Percentiles rank a stretch among this genome's conserved stretches.
Evolutionary conservation across 2,888 invertebrate species (phyloP).

Genomic region (Drosophila percnosoma): DNA sequence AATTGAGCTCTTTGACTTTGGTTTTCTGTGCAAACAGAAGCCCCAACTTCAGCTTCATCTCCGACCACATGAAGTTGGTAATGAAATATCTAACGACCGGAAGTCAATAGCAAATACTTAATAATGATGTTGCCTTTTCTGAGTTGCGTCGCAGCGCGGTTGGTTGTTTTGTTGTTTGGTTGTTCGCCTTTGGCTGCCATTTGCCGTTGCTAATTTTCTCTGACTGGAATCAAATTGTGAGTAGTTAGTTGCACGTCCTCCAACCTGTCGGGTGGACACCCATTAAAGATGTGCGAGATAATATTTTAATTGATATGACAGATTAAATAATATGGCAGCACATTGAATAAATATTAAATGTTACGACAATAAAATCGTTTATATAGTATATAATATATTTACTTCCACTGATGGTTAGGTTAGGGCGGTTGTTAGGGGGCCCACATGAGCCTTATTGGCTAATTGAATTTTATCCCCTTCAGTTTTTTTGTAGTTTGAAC

Average conservation of each 20-base stretch:
- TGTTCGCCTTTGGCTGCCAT: slow-evolving; percentile 60
- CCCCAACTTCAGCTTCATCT: slow-evolving; percentile 29
- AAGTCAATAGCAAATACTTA: slow-evolving; percentile 82
- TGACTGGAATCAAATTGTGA: slow-evolving; percentile 39
- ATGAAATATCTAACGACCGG: slow-evolving; percentile 82
- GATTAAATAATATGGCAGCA: neutral
- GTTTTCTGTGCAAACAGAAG: slow-evolving; percentile 23
- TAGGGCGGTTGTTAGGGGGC: neutral
- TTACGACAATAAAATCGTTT: neutral
- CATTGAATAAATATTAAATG: neutral
- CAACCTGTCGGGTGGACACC: slow-evolving; percentile 18
- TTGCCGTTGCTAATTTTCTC: slow-evolving; percentile 63
- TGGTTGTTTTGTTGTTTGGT: slow-evolving; percentile 41
- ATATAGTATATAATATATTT: neutral
- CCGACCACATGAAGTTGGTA: slow-evolving; percentile 66
- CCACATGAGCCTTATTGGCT: neutral
- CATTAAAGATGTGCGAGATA: slow-evolving; percentile 53
- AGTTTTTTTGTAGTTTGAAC: neutral
- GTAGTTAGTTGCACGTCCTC: slow-evolving; percentile 43
- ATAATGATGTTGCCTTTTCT: slow-evolving; percentile 73
- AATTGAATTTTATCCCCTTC: no score
- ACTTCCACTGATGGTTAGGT: neutral
- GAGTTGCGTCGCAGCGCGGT: slow-evolving; percentile 55
- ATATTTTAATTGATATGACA: slow-evolving; percentile 20
- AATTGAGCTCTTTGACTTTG: slow-evolving; percentile 52